Conservation (phyloP, 2,888 invertebrate genomes). For the Sinohyriopsis cumingii region DNA sequence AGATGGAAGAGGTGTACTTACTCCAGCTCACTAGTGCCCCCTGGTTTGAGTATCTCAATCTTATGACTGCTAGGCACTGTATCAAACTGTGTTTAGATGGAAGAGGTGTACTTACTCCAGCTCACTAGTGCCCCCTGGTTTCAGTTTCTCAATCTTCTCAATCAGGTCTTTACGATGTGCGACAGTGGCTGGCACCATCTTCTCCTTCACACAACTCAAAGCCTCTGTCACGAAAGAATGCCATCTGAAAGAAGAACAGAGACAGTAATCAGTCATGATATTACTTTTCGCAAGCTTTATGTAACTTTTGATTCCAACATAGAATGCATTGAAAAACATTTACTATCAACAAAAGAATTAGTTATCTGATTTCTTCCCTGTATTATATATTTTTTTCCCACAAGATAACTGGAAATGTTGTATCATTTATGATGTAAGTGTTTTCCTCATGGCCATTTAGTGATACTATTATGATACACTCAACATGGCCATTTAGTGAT, state of each 20-base stretch:
- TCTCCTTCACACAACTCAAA: constrained; percentile 69
- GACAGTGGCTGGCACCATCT: constrained; percentile 71
- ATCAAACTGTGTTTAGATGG: not conserved
- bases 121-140: constrained; percentile 72
- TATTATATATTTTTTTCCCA: too few species aligned
- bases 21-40: constrained; percentile 72
- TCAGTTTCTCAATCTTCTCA: constrained; percentile 68
- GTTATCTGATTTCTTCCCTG: too few species aligned
- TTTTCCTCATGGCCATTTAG: too few species aligned
- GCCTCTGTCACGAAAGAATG: constrained; percentile 68
- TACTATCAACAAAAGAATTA: too few species aligned
- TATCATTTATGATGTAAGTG: too few species aligned
- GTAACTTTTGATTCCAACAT: too few species aligned
- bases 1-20: constrained; percentile 40
- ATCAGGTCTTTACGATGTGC: constrained; percentile 72
- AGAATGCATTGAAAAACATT: too few species aligned
- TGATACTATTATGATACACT: too few species aligned
- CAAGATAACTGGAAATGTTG: too few species aligned
- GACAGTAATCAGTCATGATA: too few species aligned
- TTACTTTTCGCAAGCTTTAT: too few species aligned
- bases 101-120: constrained; percentile 63
- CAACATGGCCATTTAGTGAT: too few species aligned
- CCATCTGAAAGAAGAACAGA: constrained; percentile 57
- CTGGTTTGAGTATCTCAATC: constrained; percentile 67
- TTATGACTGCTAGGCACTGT: constrained; percentile 30